Percentiles rank a stretch among this genome's conserved stretches.
Evolutionary conservation across 2,797 vertebrate genomes (phyloP).

Genomic region (Labroides dimidiatus): DNA sequence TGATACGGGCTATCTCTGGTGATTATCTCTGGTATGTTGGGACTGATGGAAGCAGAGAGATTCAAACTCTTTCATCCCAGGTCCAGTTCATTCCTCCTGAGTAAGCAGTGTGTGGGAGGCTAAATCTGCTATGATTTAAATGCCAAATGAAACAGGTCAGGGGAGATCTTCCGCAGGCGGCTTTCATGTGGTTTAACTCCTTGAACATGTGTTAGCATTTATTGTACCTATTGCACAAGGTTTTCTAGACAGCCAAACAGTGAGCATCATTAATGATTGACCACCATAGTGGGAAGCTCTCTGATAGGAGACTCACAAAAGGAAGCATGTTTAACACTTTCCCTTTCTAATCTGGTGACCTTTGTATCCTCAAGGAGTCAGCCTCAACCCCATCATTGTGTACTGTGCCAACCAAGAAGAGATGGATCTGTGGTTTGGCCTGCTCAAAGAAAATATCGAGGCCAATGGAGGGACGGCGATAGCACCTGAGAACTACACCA

Average conservation of each 20-base stretch:
- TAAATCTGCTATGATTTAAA: constrained; percentile 40
- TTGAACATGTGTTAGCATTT: constrained; percentile 54
- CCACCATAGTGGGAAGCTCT: background rate
- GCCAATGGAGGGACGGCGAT: constrained; percentile 83
- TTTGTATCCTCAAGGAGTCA: constrained; percentile 85
- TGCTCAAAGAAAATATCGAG: constrained; percentile 93
- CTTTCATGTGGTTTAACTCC: constrained; percentile 44
- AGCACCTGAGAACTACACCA: constrained; percentile 73
- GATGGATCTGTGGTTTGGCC: constrained; percentile 91
- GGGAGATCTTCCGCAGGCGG: constrained; percentile 5
- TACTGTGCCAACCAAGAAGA: constrained; percentile 89
- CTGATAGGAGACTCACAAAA: background rate
- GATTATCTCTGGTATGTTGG: constrained; percentile 82
- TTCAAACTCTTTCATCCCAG: constrained; percentile 69
- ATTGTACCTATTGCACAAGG: constrained; percentile 33
- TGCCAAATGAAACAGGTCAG: constrained; percentile 55
- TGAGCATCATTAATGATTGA: constrained; percentile 36
- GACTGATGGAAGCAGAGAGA: constrained; percentile 72
- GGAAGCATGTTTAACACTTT: constrained; percentile 28
- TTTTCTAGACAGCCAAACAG: constrained; percentile 26
- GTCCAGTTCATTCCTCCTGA: constrained; percentile 57
- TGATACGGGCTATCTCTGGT: constrained; percentile 64
- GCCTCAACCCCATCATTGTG: constrained; percentile 91
- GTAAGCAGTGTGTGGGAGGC: constrained; percentile 57
- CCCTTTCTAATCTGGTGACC: constrained; percentile 47